Base-by-base conservation (phyloP, 1,140 invertebrate species). In the Drosophila gunungcola region DNA sequence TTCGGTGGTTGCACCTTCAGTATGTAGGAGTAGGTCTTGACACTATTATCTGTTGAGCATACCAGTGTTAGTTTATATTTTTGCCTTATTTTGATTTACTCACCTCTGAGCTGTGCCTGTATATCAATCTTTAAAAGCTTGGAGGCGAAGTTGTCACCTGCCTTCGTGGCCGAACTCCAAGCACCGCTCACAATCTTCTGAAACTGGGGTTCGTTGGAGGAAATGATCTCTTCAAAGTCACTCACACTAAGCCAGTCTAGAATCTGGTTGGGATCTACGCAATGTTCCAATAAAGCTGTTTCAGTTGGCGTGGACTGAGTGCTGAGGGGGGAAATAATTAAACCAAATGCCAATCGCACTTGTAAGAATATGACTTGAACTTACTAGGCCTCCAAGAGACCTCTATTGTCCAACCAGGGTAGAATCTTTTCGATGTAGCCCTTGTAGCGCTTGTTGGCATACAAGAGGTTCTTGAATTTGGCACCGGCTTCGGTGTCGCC, bases 381-480 rank as follows among this genome's bases (percentile, higher is more conserved):
- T 89, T 55, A 91, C 88, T 74, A 65, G 10, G 34, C 1, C 10
- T 79, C 79, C 49, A 92, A 49, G 0, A 79, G 45, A 5, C 91
- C 91, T 2, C 78, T 80, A 62, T 92, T 92, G n/a, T 85, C 76
- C 57, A 92, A 25, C 83, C 83, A 92, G 3, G 91, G 91, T 2
- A 92, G 41, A 6, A 92, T 65, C 29, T 60, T 53, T 51, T 82
- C 69, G 6, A 91, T 57, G 25, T 85, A 73, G 0, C 51, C 38
- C 3, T 60, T 27, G 43, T 75, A 92, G 0, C 80, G 64, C 13
- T 76, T 58, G 52, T 76, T 89, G 0, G 53, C 36, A n/a, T 76
- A 92, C 61, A 92, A 48, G 0, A 67, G 42, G 9, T 72, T 75
- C 25, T 79, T 91, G n/a, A 91, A 91, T 0, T 80, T 49, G 2